phyloP scores from a whole-genome alignment of 1,140 invertebrate genomes.

The Stegodyphus dumicola region DNA sequence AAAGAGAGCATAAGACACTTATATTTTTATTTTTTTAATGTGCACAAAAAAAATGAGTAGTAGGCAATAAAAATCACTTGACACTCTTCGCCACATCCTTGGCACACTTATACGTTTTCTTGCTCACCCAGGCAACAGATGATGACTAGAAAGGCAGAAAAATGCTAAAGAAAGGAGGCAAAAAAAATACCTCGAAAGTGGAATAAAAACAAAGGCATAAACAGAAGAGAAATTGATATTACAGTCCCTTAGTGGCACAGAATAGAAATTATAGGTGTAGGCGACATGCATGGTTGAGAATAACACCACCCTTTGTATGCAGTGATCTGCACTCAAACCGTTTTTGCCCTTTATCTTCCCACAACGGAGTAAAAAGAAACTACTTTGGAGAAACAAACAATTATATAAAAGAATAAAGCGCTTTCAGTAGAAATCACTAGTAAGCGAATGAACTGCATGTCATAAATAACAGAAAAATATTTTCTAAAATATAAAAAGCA shows the following conservation, averaged over 20 bases:
- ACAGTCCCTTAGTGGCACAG: not conserved
- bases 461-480: too few species aligned
- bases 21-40: too few species aligned
- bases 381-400: too few species aligned
- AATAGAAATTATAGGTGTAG: conserved; percentile 8
- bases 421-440: too few species aligned
- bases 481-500: too few species aligned
- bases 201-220: not conserved
- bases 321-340: not conserved
- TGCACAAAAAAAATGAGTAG: too few species aligned
- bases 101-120: not conserved
- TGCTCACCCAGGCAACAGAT: not conserved
- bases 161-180: not conserved
- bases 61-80: too few species aligned
- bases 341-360: too few species aligned
- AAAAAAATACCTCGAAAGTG: not conserved
- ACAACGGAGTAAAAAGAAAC: too few species aligned
- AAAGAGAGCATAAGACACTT: too few species aligned
- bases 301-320: not conserved
- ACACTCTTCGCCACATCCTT: not conserved
- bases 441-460: too few species aligned
- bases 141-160: not conserved
- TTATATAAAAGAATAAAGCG: too few species aligned
- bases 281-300: conserved; percentile 3
- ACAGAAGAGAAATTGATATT: conserved; percentile 8